Evolutionary conservation across 1,140 invertebrate genomes (phyloP), one percentile per base, ranked within the genome.

Genomic region (Pectinophora gossypiella): DNA sequence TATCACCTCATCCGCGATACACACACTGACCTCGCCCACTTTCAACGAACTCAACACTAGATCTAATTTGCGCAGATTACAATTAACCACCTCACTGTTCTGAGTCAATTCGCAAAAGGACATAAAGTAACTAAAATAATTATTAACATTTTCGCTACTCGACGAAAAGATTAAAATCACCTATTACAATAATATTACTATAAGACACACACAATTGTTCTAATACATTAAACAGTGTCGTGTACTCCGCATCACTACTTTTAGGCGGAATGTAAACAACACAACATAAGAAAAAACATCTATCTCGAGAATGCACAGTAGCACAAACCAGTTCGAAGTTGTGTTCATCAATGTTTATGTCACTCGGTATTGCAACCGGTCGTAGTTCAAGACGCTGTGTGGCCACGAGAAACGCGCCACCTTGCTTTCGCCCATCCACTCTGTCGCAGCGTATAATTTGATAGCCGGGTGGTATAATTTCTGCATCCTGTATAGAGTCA

Each of bases 191-290:
- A 19, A 44, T 19, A 9, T 44, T 44, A 19, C n/a, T 20, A 44
- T 44, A 44, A 4, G 4, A 18, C 16, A 4, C 2, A 44, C 42
- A 44, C 16, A 19, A 9, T 19, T 44, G 42, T 19, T 44, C 42
- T 44, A 44, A 18, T 18, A 44, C 3, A 18, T 18, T 44, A 44
- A 44, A 44, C 42, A 44, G n/a, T 19, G 19, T 5, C 19, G 19
- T 19, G n/a, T 44, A 44, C n/a, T 44, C 42, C 16, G 4, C n/a
- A 5, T 44, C 42, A 7, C 42, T 44, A 44, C 42, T 44, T 5
- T 5, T 2, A 5, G 42, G 42, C n/a, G 42, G 19, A 10, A 44
- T 44, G 19, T 44, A 44, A 44, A 44, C 42, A 19, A 44, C 42
- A 18, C 15, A 4, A 18, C 15, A 18, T 18, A 44, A 3, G 19